phyloP scores from a whole-genome alignment of 2,113 vertebrate species.

The Saccopteryx leptura region DNA sequence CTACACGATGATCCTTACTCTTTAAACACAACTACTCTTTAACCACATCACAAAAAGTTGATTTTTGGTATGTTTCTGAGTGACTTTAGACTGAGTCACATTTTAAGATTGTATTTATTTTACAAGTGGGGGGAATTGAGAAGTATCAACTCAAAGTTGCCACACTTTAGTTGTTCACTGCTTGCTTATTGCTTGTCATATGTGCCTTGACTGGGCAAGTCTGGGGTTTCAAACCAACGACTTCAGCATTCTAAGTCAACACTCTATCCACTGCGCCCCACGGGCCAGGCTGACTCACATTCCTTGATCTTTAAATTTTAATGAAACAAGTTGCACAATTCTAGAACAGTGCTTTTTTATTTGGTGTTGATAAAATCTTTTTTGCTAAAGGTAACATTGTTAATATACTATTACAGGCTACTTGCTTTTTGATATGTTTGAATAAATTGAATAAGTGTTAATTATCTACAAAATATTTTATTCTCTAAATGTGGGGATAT shows the following conservation, averaged over 20 bases:
- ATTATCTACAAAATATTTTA: not conserved
- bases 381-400: constrained; percentile 39
- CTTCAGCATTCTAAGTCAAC: no score
- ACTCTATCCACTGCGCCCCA: no score
- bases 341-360: not conserved
- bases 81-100: constrained; percentile 16
- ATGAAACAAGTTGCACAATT: constrained; percentile 39
- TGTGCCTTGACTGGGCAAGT: no score
- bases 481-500: not conserved
- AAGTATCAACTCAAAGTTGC: no score
- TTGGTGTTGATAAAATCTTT: constrained; percentile 40
- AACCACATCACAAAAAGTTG: not conserved
- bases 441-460: not conserved
- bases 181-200: no score
- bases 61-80: not conserved
- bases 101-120: no score
- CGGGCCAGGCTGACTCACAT: not conserved
- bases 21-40: not conserved
- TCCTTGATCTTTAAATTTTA: constrained; percentile 43
- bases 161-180: no score
- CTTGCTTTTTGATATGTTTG: constrained; percentile 19
- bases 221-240: no score
- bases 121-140: no score
- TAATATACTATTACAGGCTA: not conserved
- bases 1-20: not conserved